These are phyloP conservation scores for Lordiphosa stackelbergi DNA, from an alignment of 1,140 invertebrate species.

Conservation along the genomic window DNA sequence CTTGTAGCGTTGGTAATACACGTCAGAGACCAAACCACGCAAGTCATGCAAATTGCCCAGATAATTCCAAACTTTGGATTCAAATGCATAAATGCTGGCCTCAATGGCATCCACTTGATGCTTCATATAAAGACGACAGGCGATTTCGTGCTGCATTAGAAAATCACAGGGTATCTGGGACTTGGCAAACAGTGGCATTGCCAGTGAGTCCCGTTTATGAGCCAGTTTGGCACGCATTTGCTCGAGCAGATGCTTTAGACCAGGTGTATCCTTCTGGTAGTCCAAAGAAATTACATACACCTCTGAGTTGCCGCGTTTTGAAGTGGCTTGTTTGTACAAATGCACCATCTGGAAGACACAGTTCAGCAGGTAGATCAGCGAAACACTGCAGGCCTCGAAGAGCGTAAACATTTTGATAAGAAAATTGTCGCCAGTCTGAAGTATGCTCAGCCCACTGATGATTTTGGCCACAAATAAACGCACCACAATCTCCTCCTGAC, in stretches of 20 bases:
- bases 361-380: conserved; percentile 88
- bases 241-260: conserved; percentile 32
- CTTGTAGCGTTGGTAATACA: conserved; percentile 79
- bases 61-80: conserved; percentile 78
- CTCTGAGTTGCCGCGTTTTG: conserved; percentile 96
- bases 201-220: conserved; percentile 51
- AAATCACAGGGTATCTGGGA: conserved; percentile 83
- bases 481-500: conserved; percentile 89
- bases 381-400: conserved; percentile 89
- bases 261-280: conserved; percentile 31
- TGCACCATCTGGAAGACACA: conserved; percentile 82
- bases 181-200: conserved; percentile 81
- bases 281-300: conserved; percentile 88
- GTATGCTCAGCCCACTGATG: conserved; percentile 84
- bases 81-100: conserved; percentile 81
- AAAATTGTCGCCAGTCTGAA: conserved; percentile 86
- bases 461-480: conserved; percentile 90
- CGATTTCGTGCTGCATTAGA: conserved; percentile 83
- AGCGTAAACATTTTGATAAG: conserved; percentile 96
- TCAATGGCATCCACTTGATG: conserved; percentile 82
- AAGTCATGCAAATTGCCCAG: conserved; percentile 78
- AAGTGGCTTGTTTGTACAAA: conserved; percentile 92
- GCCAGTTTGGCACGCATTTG: conserved; percentile 66
- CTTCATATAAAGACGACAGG: conserved; percentile 82
- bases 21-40: conserved; percentile 76